A percentile compares a stretch with the other conserved stretches of the same genome.
Evolutionary conservation across 2,888 invertebrate genomes (phyloP).

Genomic region (Phyllotreta cruciferae): DNA sequence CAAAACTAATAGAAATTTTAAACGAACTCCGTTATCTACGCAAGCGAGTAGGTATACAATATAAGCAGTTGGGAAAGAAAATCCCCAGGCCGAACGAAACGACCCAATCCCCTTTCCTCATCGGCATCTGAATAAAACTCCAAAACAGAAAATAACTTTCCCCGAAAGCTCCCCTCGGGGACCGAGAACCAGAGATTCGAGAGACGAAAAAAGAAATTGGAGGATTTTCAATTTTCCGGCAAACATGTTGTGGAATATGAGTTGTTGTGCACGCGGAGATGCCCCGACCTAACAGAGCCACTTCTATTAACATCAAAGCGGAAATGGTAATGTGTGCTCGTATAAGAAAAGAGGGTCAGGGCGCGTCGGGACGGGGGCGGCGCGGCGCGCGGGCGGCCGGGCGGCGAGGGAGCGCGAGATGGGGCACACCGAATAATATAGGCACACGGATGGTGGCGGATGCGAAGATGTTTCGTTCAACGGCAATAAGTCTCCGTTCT

Average conservation of each 20-base stretch:
- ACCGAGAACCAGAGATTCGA: slow-evolving; percentile 19
- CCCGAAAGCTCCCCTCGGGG: slow-evolving; percentile 25
- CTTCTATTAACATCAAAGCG: slow-evolving; percentile 40
- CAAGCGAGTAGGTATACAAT: too few relatives aligned
- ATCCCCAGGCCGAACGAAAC: background rate
- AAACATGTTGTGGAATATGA: slow-evolving; percentile 40
- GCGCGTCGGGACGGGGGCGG: slow-evolving; percentile 34
- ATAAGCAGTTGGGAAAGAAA: background rate
- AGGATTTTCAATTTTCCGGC: slow-evolving; percentile 38
- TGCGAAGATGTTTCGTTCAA: slow-evolving; percentile 54
- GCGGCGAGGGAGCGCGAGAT: slow-evolving; percentile 33
- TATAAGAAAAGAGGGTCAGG: slow-evolving; percentile 34
- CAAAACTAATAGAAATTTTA: too few relatives aligned
- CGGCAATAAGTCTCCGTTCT: slow-evolving; percentile 54
- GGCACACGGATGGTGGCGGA: slow-evolving; percentile 41
- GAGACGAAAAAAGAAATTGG: slow-evolving; percentile 32
- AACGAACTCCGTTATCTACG: too few relatives aligned
- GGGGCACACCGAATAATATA: slow-evolving; percentile 40
- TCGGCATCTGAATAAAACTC: slow-evolving; percentile 23
- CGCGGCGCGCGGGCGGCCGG: slow-evolving; percentile 33
- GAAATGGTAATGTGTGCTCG: slow-evolving; percentile 40
- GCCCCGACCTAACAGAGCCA: slow-evolving; percentile 30
- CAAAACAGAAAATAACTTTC: slow-evolving; percentile 23
- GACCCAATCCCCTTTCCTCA: background rate
- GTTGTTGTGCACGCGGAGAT: slow-evolving; percentile 35